Base-by-base conservation (phyloP, 2,888 invertebrate species). In the Bombylius discolor region DNA sequence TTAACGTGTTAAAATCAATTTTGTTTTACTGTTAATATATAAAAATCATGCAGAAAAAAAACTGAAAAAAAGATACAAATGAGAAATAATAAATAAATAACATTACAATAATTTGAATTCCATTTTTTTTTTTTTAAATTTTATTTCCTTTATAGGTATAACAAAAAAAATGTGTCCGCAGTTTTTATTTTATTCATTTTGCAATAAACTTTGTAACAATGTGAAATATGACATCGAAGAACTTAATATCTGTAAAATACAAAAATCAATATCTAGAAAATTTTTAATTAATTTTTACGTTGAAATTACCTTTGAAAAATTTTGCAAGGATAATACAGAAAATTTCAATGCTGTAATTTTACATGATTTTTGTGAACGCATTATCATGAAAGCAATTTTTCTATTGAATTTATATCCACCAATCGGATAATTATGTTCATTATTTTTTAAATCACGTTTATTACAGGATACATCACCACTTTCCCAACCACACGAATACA, bases 211-310 rank as follows among this genome's bases (percentile, higher is more conserved):
- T 58, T 69, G 67, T 42, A 73, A 59, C 13, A 73, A 63, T 7
- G 73, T 71, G 53, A 73, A 73, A 59, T 73, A 73, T 39, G 72
- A 72, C 66, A 72, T 65, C 7, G 73, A 73, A n/a, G 73, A 65
- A 50, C 73, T 71, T 4, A 73, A 53, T 50, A 73, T 71, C 71
- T 72, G 52, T 12, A 63, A 61, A 58, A 31, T 51, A 44, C 52
- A 47, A 14, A 50, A 32, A 47, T n/a, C n/a, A 5, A 47, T n/a
- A n/a, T n/a, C n/a, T n/a, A n/a, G n/a, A n/a, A n/a, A n/a, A n/a
- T n/a, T n/a, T n/a, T n/a, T n/a, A n/a, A n/a, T n/a, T n/a, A 44
- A 42, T 45, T 32, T 49, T 44, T 34, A 32, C 34, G 33, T 9
- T 44, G 32, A 34, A 39, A 39, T 42, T 58, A 71, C 71, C 59